Base-by-base conservation (phyloP, 1,140 invertebrate species). In the Micrasema longulum region DNA sequence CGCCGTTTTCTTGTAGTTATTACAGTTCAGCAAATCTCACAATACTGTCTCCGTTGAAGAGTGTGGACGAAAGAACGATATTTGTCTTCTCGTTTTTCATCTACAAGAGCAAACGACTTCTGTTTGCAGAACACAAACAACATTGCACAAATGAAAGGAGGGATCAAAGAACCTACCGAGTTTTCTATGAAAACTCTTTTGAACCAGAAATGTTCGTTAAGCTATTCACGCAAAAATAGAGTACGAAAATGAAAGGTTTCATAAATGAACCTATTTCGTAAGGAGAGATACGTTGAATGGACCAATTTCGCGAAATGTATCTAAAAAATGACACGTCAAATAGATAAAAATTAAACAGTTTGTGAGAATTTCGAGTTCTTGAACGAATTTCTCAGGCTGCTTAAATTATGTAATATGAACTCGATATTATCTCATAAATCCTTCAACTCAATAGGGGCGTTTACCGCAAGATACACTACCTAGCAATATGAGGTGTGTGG, bases 181-280 rank as follows among this genome's bases (percentile, higher is more conserved):
- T 36, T 57, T 57, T 57, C 53, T 38, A 57, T 57, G 16, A 16
- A 36, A 57, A 14, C 53, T 57, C 53, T 36, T 57, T 57, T 57
- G 23, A 31, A 57, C 26, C 12, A 16, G 22, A 7, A 35, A 57
- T 35, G 53, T 53, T 53, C 10, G n/a, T n/a, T n/a, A n/a, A n/a
- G n/a, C n/a, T n/a, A n/a, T n/a, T n/a, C n/a, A n/a, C n/a, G n/a
- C n/a, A n/a, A n/a, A n/a, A n/a, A n/a, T n/a, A n/a, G n/a, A n/a
- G n/a, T n/a, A n/a, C n/a, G n/a, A n/a, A n/a, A n/a, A n/a, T n/a
- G n/a, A n/a, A n/a, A n/a, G n/a, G n/a, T n/a, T n/a, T n/a, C n/a
- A n/a, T n/a, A n/a, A n/a, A n/a, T n/a, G n/a, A n/a, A n/a, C n/a
- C n/a, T n/a, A n/a, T n/a, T n/a, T n/a, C n/a, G n/a, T n/a, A n/a